Evolutionary conservation across 2,888 invertebrate genomes (phyloP).

Genomic region (Epiblema foenella): DNA sequence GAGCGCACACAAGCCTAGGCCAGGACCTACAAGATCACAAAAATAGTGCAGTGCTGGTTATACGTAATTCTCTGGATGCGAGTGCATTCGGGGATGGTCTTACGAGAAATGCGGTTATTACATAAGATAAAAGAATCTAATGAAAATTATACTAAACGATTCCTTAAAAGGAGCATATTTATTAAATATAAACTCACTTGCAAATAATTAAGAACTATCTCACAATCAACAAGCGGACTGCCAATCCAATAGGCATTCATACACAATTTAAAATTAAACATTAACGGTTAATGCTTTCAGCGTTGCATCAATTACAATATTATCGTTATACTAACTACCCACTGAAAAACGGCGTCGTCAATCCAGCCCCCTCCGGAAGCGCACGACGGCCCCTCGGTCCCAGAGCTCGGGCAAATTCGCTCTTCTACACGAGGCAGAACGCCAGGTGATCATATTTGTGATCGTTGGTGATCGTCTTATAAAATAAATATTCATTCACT

Average conservation of each 20-base stretch:
- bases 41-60: neutral
- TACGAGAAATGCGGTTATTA: neutral
- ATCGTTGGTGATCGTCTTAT: slow-evolving; percentile 19
- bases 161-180: slow-evolving; percentile 21
- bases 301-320: slow-evolving; percentile 53
- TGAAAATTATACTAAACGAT: slow-evolving; percentile 30
- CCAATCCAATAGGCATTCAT: slow-evolving; percentile 51
- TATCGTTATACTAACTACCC: slow-evolving; percentile 44
- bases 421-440: neutral
- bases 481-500: slow-evolving; percentile 38
- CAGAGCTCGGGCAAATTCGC: neutral
- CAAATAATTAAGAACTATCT: slow-evolving; percentile 28
- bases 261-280: slow-evolving; percentile 50
- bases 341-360: slow-evolving; percentile 32
- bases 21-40: neutral
- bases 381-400: neutral
- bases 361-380: neutral
- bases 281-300: slow-evolving; percentile 55
- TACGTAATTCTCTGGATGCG: neutral
- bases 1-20: too few relatives aligned
- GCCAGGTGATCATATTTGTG: neutral
- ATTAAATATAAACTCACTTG: slow-evolving; percentile 22
- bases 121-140: slow-evolving; percentile 16
- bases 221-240: slow-evolving; percentile 33
- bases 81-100: neutral